Base-by-base conservation (phyloP, 2,888 invertebrate genomes). In the Drosophila macrospina region DNA sequence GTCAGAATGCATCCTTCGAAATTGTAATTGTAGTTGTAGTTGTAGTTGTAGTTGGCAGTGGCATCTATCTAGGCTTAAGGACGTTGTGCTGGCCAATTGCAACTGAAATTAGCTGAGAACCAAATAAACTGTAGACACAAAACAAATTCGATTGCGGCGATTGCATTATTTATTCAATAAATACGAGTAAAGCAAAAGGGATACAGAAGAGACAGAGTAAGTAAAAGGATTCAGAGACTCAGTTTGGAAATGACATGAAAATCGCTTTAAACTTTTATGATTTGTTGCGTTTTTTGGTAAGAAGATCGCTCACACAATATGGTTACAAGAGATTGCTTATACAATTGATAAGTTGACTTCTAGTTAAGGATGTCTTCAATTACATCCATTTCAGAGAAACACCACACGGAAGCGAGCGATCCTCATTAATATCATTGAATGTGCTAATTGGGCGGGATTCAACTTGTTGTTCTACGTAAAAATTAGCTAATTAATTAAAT, bases 51-150 rank as follows among this genome's bases (percentile, higher is more conserved):
- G 44, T 28, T 32, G 47, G 15, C 32, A 47, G 16, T 5, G 26
- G 28, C 15, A 28, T 47, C 47, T 32, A 20, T 20, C 39, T 15
- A 70, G 61, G 84, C 80, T 83, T 83, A 32, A 65, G 67, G 80
- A 72, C 82, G 76, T 67, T 66, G 82, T 75, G 82, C 55, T 47
- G 63, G 68, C 79, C 82, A 79, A 78, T 57, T 41, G 67, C 64
- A 76, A 57, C 39, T 36, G 5, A 51, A 51, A 42, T 28, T 34
- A 63, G 63, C 36, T 56, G 66, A 69, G 16, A 48, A 50, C 34
- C 8, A 24, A 80, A 83, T 86, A 83, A 86, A 83, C n/a, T 39
- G 37, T 69, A 80, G 73, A 67, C 54, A 47, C 55, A 24, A 30
- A 56, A 26, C 13, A 7, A 28, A 37, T 8, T 28, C 4, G 8